Evolutionary conservation across 2,888 invertebrate species (phyloP).

Genomic region (Pterostichus madidus): DNA sequence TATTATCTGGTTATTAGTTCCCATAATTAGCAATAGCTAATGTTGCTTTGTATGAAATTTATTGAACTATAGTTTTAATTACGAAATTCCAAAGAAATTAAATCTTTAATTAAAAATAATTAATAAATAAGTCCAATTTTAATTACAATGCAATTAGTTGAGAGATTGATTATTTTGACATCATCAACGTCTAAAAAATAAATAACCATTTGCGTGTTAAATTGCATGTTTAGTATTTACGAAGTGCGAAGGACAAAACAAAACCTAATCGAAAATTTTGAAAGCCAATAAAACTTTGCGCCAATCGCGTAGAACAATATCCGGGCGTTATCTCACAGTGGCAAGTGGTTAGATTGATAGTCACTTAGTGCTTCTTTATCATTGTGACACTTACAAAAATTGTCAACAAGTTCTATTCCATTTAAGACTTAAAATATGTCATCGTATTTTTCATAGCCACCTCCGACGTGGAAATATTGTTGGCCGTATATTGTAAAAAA

Average conservation of each 20-base stretch:
- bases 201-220: neutral
- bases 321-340: constrained; percentile 19
- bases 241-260: neutral
- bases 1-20: too few relatives aligned
- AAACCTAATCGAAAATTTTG: constrained; percentile 29
- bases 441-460: constrained; percentile 57
- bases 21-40: too few relatives aligned
- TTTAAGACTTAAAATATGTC: constrained; percentile 66
- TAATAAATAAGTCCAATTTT: too few relatives aligned
- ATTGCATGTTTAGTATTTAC: neutral
- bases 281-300: constrained; percentile 44
- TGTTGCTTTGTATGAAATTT: too few relatives aligned
- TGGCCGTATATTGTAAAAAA: constrained; percentile 60
- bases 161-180: too few relatives aligned
- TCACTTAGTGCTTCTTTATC: constrained; percentile 65
- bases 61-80: too few relatives aligned
- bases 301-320: constrained; percentile 41
- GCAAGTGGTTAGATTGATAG: constrained; percentile 60
- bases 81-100: too few relatives aligned
- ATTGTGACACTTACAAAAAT: constrained; percentile 62
- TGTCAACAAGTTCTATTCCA: constrained; percentile 66
- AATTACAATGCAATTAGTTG: too few relatives aligned
- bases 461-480: constrained; percentile 64
- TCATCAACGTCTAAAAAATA: too few relatives aligned
- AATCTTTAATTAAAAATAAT: too few relatives aligned